Base-by-base conservation (phyloP, 2,797 vertebrate genomes). In the Otolemur crassicaudatus region DNA sequence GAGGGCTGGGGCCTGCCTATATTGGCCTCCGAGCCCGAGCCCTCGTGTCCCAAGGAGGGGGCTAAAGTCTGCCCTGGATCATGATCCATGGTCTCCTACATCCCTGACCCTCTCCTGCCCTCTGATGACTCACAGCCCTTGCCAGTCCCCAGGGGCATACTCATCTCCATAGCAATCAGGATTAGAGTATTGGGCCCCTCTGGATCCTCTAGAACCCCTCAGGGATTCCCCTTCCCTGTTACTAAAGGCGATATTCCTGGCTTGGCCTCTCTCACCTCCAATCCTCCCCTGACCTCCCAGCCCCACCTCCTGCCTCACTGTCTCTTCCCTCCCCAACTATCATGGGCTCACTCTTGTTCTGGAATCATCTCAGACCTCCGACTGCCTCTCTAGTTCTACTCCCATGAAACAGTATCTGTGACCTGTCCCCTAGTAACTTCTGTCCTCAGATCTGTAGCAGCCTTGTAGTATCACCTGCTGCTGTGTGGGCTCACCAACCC, bases 101-200 rank as follows among this genome's bases (percentile, higher is more conserved):
- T 72, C n/a, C 77, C 93, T 92, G 56, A 58, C 67, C 63, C 25
- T 93, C 12, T 84, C 53, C n/a, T 89, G 46, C 67, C 27, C 53
- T 93, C 89, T 93, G 87, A 86, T 90, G 82, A 87, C 93, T 73
- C 79, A 76, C 31, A 46, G 22, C 37, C 60, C 43, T 31, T 46
- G n/a, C 53, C 22, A 65, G 31, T 31, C 7, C 80, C 65, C 72
- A 3, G 13, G n/a, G 75, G 37, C 29, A 58, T 80, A 20, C 58
- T 90, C 16, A 67, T 84, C 77, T 91, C 84, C 61, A 31, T 22
- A 77, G 77, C 43, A 72, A 84, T 76, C 9, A 13, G 84, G 67
- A 69, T 77, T 92, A 46, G 65, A 91, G 60, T 82, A 37, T 27
- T 70, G 56, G 46, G 27, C n/a, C 1, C n/a, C 14, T 7, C 31